A percentile compares a stretch with the other conserved stretches of the same genome.
Evolutionary conservation across 2,888 invertebrate species (phyloP).

Genomic region (Eupithecia subumbrata): DNA sequence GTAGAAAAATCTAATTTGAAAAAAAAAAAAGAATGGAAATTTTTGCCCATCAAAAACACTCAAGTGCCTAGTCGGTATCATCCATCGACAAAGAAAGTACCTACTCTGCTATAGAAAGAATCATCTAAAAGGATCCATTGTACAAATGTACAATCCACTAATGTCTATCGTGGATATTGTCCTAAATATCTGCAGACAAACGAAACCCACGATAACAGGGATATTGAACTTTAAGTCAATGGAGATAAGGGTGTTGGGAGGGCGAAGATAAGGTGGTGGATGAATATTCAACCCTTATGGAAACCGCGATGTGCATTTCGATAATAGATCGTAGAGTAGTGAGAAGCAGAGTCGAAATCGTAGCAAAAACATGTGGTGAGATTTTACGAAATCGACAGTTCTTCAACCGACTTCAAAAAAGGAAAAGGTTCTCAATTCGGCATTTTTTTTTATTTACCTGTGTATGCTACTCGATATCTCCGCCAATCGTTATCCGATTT

Average conservation of each 20-base stretch:
- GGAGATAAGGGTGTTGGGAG: conserved; percentile 31
- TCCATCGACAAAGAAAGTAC: conserved; percentile 10
- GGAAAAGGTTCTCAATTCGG: no score
- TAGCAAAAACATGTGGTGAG: background rate
- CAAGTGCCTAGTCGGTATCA: background rate
- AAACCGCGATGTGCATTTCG: conserved; percentile 80
- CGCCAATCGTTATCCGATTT: no score
- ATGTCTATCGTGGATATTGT: conserved; percentile 61
- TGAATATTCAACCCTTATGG: conserved; percentile 77
- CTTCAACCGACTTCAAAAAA: no score
- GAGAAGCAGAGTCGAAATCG: background rate
- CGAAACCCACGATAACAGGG: background rate
- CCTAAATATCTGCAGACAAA: conserved; percentile 57
- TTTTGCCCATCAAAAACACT: background rate
- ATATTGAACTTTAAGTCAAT: conserved; percentile 36
- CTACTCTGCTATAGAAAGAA: conserved; percentile 27
- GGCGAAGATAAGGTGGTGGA: conserved; percentile 43
- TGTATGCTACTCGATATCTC: no score
- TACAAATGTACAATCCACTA: conserved; percentile 66
- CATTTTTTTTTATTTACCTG: no score
- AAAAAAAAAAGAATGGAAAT: background rate
- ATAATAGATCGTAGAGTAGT: conserved; percentile 70
- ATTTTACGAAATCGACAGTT: background rate
- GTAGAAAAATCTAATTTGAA: no score
- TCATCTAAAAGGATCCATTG: conserved; percentile 42